A percentile compares a stretch with the other conserved stretches of the same genome.
Conservation (phyloP, 2,113 vertebrate species). For the Copsychus sechellarum region DNA sequence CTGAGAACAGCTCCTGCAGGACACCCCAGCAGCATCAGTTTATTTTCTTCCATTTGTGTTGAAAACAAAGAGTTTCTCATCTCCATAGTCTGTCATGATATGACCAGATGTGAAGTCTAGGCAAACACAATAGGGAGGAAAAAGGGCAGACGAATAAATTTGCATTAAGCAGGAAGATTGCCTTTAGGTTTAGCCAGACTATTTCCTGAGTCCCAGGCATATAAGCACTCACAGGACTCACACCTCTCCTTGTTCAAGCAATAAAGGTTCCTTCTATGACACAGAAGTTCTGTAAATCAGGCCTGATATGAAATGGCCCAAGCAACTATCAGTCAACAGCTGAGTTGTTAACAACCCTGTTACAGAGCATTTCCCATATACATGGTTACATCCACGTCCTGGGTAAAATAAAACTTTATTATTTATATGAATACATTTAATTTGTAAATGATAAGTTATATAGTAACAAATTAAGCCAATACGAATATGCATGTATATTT, state of each 20-base stretch:
- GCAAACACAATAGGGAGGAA: background rate
- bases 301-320: background rate
- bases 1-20: background rate
- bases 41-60: background rate
- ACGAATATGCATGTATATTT: background rate
- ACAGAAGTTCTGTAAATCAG: background rate
- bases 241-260: background rate
- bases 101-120: constrained; percentile 15
- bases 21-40: background rate
- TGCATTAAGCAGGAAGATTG: constrained; percentile 28
- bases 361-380: background rate
- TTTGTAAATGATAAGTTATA: background rate
- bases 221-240: background rate
- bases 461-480: background rate
- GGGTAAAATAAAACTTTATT: background rate
- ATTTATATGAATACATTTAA: background rate
- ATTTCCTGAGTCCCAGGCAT: background rate
- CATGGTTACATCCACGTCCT: background rate
- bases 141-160: constrained; percentile 47
- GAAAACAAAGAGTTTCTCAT: constrained; percentile 25
- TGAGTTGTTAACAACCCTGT: background rate
- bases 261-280: background rate
- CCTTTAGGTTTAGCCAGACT: background rate
- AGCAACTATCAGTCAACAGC: background rate
- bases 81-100: background rate